Evolutionary conservation across 2,113 vertebrate species (phyloP).

Genomic region (Trinectes maculatus): DNA sequence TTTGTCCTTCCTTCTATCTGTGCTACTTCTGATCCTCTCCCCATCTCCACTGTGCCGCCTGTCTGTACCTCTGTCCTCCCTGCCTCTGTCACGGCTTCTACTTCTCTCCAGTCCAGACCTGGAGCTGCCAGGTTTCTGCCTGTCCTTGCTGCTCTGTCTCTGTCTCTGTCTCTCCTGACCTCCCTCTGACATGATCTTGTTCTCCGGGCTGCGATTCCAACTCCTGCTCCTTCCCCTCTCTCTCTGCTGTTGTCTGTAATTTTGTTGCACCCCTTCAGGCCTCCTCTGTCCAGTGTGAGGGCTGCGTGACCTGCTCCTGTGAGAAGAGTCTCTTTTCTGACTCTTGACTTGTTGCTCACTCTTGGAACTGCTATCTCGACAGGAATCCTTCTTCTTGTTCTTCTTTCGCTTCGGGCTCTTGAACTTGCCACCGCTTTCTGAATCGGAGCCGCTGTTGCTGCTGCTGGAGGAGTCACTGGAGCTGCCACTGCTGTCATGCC

Average conservation of each 20-base stretch:
- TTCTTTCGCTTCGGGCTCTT: conserved; percentile 82
- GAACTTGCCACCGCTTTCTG: conserved; percentile 76
- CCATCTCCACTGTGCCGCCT: conserved; percentile 48
- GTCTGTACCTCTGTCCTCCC: conserved; percentile 60
- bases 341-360: conserved; percentile 79
- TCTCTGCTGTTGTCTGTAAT: conserved; percentile 58
- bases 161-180: conserved; percentile 70
- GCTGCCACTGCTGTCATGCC: conserved; percentile 75
- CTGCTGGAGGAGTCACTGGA: conserved; percentile 73
- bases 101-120: conserved; percentile 48
- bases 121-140: conserved; percentile 54
- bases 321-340: conserved; percentile 71
- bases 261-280: conserved; percentile 67
- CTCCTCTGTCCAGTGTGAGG: conserved; percentile 40
- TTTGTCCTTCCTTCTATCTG: conserved; percentile 63
- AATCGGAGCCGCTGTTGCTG: conserved; percentile 74
- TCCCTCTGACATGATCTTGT: conserved; percentile 55
- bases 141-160: conserved; percentile 68
- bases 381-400: conserved; percentile 85
- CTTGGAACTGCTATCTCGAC: conserved; percentile 82
- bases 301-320: conserved; percentile 79
- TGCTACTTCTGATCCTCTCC: conserved; percentile 60
- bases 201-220: conserved; percentile 64
- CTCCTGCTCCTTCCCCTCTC: conserved; percentile 76
- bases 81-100: conserved; percentile 58